phyloP scores from a whole-genome alignment of 2,797 vertebrate genomes.

The Eulemur mongoz region DNA sequence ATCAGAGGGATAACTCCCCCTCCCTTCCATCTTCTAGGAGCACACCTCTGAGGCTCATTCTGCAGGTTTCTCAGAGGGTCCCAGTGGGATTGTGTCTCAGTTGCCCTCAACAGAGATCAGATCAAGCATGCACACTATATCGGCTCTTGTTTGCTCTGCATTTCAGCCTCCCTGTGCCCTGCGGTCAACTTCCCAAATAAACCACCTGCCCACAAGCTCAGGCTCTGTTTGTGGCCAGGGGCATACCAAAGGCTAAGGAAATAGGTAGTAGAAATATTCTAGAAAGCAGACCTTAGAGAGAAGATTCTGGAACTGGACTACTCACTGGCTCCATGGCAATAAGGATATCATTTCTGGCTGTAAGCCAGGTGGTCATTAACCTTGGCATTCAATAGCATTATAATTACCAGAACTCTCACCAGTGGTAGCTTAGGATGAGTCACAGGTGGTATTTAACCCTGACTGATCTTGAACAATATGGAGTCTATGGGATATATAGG shows the following conservation, averaged over 20 bases:
- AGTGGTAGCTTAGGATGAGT: neutral
- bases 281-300: neutral
- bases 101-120: neutral
- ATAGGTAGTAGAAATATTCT: neutral
- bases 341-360: neutral
- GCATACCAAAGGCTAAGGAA: neutral
- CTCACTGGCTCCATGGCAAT: neutral
- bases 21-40: neutral
- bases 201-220: neutral
- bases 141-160: neutral
- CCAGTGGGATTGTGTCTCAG: neutral
- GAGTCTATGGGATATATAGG: neutral
- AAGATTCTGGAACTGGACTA: neutral
- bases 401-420: neutral
- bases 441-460: neutral
- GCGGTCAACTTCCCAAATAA: neutral
- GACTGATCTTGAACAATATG: neutral
- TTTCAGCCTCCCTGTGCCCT: neutral
- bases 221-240: neutral
- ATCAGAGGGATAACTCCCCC: neutral
- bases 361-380: neutral
- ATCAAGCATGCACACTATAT: neutral
- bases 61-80: neutral
- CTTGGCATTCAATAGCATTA: neutral
- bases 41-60: neutral